Evolutionary conservation across 2,888 invertebrate species (phyloP).

Genomic region (Stenurella melanura): DNA sequence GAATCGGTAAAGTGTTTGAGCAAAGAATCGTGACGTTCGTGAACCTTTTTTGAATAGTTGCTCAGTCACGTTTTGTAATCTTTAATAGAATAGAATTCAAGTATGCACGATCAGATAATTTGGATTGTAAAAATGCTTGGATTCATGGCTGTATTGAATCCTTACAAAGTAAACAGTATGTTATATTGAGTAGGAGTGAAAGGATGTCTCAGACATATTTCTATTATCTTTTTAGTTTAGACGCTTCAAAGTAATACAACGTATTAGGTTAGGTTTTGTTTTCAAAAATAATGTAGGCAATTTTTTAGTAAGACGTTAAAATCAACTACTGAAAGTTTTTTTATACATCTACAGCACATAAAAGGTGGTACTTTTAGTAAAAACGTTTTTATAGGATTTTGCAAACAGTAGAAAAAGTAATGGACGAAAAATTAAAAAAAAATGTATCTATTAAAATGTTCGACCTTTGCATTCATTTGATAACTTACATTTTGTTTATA

Average conservation of each 20-base stretch:
- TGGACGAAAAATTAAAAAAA: no score
- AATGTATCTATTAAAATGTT: no score
- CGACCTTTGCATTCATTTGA: no score
- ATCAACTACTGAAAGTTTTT: no score
- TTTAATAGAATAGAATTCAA: constrained; percentile 33
- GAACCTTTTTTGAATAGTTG: constrained; percentile 42
- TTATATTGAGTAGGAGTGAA: constrained; percentile 13
- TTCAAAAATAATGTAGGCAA: no score
- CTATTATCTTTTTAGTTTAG: background rate
- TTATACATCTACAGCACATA: no score
- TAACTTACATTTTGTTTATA: no score
- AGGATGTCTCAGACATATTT: constrained; percentile 8
- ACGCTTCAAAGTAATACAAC: background rate
- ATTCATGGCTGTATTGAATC: constrained; percentile 24
- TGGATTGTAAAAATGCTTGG: constrained; percentile 36
- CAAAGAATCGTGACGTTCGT: constrained; percentile 35
- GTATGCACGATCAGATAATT: constrained; percentile 44
- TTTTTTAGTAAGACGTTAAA: no score
- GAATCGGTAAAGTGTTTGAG: constrained; percentile 16
- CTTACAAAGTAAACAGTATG: constrained; percentile 11
- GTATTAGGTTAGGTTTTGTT: no score
- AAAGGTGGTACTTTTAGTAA: no score
- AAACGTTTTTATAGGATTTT: no score
- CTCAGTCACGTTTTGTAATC: constrained; percentile 40
- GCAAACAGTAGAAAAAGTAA: no score